Evolutionary conservation across 2,797 vertebrate species (phyloP).

Genomic region (Pseudochirops cupreus): DNA sequence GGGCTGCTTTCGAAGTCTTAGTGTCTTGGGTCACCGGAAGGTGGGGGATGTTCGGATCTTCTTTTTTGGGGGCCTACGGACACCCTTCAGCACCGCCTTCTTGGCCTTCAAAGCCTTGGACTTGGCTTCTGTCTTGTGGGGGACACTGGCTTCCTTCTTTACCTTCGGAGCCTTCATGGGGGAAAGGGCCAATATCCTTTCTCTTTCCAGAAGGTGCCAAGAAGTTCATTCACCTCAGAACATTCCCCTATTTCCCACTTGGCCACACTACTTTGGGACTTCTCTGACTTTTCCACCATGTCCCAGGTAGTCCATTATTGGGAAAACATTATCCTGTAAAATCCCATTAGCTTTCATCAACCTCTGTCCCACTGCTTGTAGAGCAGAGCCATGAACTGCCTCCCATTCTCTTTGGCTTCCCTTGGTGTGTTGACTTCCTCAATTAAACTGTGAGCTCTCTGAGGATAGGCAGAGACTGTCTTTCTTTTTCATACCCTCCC

Average conservation of each 20-base stretch:
- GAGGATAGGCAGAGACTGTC: not conserved
- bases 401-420: not conserved
- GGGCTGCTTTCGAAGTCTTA: too few species aligned
- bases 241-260: not conserved
- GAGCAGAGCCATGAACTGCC: not conserved
- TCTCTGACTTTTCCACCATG: not conserved
- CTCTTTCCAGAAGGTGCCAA: not conserved
- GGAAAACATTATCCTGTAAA: not conserved
- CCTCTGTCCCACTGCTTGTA: not conserved
- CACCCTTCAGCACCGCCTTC: too few species aligned
- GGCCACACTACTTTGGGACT: not conserved
- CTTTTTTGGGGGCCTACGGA: too few species aligned
- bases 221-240: not conserved
- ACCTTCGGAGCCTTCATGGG: too few species aligned
- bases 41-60: too few species aligned
- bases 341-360: not conserved
- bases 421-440: not conserved
- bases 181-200: not conserved
- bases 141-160: too few species aligned
- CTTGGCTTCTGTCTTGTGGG: too few species aligned
- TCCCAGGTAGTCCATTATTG: not conserved
- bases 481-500: not conserved
- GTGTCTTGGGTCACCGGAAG: too few species aligned
- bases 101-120: too few species aligned
- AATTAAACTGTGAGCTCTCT: constrained; percentile 10